phyloP scores from a whole-genome alignment of 2,113 vertebrate genomes.

The Campylomormyrus numenius region DNA sequence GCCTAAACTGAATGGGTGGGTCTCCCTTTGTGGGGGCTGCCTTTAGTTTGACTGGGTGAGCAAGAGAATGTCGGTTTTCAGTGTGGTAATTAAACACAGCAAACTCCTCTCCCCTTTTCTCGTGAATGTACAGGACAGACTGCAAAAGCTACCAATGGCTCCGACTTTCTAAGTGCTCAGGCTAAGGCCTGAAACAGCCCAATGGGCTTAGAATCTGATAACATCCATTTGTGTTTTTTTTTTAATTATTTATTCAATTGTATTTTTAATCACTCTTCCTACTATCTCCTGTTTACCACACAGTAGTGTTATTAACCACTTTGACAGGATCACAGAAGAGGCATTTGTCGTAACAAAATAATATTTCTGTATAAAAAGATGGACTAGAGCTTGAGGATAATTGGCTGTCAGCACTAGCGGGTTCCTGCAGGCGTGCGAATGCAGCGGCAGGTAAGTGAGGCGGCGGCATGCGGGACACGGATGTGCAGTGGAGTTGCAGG shows the following conservation, averaged over 20 bases:
- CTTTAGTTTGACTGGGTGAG: conserved; percentile 25
- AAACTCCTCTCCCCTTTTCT: conserved; percentile 22
- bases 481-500: neutral
- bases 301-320: conserved; percentile 1
- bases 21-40: conserved; percentile 28
- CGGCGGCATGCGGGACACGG: neutral
- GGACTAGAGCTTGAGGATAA: neutral
- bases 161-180: neutral
- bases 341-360: neutral
- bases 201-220: conserved; percentile 16
- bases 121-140: conserved; percentile 17
- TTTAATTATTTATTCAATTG: conserved; percentile 39
- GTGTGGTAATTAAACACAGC: conserved; percentile 26
- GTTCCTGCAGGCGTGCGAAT: neutral
- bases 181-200: neutral
- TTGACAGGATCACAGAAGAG: neutral
- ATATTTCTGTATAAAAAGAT: neutral
- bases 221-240: conserved; percentile 16
- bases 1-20: conserved; percentile 36
- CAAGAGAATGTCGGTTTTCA: conserved; percentile 24
- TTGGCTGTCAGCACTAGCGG: neutral
- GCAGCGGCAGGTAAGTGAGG: neutral
- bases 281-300: neutral
- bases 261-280: conserved; percentile 17
- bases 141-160: conserved; percentile 24